A percentile compares a stretch with the other conserved stretches of the same genome.
Conservation (phyloP, 2,888 invertebrate genomes). For the Euphydryas editha region DNA sequence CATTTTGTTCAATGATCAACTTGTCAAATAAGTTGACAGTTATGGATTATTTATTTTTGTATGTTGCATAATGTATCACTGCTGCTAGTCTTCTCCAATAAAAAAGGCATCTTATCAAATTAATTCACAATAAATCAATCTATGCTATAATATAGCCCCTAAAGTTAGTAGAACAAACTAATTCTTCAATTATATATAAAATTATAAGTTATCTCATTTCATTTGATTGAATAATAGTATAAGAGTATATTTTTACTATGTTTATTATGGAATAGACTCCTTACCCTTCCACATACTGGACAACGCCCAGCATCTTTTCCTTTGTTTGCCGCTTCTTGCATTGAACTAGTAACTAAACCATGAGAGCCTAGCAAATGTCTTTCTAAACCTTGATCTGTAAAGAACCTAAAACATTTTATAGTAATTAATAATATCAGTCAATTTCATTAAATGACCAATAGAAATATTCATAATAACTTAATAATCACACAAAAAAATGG, state of each 20-base stretch:
- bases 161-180: no score
- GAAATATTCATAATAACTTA: neutral
- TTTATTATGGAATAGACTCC: constrained; percentile 45
- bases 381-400: constrained; percentile 98
- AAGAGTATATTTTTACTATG: neutral
- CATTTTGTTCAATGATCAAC: no score
- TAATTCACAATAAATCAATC: no score
- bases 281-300: constrained; percentile 96
- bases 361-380: constrained; percentile 97
- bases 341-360: constrained; percentile 96
- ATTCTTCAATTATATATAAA: no score
- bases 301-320: constrained; percentile 97
- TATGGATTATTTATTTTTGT: no score
- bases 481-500: neutral
- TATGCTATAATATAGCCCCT: neutral
- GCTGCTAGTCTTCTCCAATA: no score
- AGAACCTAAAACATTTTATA: constrained; percentile 86
- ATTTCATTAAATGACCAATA: neutral
- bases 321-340: constrained; percentile 97
- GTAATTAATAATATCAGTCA: neutral
- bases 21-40: neutral
- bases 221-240: no score
- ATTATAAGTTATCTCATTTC: no score
- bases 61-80: no score
- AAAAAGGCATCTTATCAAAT: no score